A percentile compares a stretch with the other conserved stretches of the same genome.
Evolutionary conservation across 2,113 vertebrate genomes (phyloP).

Genomic region (Forbesichthys papilliferus): DNA sequence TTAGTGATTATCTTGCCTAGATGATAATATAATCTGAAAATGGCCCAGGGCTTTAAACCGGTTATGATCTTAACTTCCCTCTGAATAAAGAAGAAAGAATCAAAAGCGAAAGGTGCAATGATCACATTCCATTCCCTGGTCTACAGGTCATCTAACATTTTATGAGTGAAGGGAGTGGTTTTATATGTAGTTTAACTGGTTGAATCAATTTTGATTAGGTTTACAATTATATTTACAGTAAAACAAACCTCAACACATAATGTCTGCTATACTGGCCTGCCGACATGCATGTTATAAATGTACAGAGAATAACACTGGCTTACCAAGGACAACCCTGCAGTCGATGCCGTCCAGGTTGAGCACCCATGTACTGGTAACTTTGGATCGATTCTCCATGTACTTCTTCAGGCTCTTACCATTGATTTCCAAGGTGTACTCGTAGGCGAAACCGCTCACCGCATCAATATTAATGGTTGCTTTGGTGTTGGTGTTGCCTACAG

Average conservation of each 20-base stretch:
- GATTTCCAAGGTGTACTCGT: conserved; percentile 96
- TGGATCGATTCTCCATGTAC: conserved; percentile 94
- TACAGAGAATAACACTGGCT: conserved; percentile 41
- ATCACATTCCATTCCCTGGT: conserved; percentile 1
- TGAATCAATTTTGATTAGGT: too few relatives aligned
- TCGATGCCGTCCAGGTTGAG: conserved; percentile 87
- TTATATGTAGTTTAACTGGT: too few relatives aligned
- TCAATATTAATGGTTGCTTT: conserved; percentile 98
- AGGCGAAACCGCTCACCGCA: conserved; percentile 91
- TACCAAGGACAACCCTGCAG: conserved; percentile 92
- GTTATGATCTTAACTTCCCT: conserved; percentile 48
- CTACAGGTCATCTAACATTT: too few relatives aligned
- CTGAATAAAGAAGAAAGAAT: conserved; percentile 8
- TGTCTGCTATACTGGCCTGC: too few relatives aligned
- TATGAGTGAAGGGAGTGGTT: too few relatives aligned
- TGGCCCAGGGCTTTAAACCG: conserved; percentile 32
- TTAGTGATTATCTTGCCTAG: conserved; percentile 34
- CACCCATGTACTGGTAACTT: conserved; percentile 94
- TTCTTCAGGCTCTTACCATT: conserved; percentile 96
- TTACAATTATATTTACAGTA: too few relatives aligned
- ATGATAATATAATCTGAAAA: conserved; percentile 32
- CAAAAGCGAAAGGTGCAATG: background rate
- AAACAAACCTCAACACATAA: too few relatives aligned
- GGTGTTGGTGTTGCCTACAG: conserved; percentile 84
- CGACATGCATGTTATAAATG: background rate